Evolutionary conservation across 1,140 invertebrate species (phyloP), one percentile per base, ranked within the genome.

Genomic region (Capitella teleta): DNA sequence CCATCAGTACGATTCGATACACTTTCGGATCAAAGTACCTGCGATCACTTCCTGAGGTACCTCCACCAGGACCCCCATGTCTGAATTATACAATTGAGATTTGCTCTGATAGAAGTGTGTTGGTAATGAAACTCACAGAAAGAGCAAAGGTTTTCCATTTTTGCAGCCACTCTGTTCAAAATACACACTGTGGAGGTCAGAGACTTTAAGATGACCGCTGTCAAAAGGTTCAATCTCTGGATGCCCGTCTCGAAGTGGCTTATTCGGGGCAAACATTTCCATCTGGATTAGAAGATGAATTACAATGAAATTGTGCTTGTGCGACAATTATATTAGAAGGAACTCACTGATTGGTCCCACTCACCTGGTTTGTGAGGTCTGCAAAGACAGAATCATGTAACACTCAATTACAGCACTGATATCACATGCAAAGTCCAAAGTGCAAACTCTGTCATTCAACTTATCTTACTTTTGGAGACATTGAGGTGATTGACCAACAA

Each of bases 31-130:
- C 68, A 61, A 69, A 72, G 42, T 62, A 70, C 38, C 67, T 44
- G 23, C 68, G 52, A 28, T 68, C 66, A 28, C 57, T 51, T 6
- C 57, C 53, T 42, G 43, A 54, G n/a, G 49, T 59, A 6, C 68
- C 69, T 6, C 61, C 59, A 10, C 70, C 70, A 21, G 70, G 70
- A 2, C 70, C 70, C 4, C 69, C 70, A 57, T 68, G 67, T 6
- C 66, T 68, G 49, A 58, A 49, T 23, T 2, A 55, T 30, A 55
- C 30, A 32, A 8, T n/a, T 10, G 8, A 32, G n/a, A 32, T 32
- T 10, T 32, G 30, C 8, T n/a, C 30, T n/a, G n/a, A 10, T 10
- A 10, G n/a, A 32, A 32, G n/a, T n/a, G n/a, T n/a, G n/a, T n/a
- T n/a, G n/a, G n/a, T n/a, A n/a, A n/a, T n/a, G n/a, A 16, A 28